These are phyloP conservation scores for Mesochorus sp. DNA, from an alignment of 2,888 invertebrate genomes.

Conservation along the genomic window DNA sequence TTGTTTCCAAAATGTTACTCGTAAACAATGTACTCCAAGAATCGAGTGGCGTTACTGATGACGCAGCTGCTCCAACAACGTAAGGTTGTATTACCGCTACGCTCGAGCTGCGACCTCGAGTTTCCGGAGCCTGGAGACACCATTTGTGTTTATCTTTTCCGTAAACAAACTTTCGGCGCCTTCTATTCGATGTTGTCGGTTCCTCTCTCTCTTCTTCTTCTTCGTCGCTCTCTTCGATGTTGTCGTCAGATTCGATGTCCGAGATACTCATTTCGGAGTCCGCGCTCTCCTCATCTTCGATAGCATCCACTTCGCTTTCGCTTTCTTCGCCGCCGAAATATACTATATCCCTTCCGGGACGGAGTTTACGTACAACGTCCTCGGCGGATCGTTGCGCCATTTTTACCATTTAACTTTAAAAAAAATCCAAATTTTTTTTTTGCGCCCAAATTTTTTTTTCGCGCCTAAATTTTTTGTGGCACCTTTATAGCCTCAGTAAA, in stretches of 20 bases:
- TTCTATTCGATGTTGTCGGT: background rate
- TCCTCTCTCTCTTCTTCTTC: background rate
- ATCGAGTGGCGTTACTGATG: conserved; percentile 1
- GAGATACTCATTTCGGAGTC: background rate
- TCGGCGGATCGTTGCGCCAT: no score
- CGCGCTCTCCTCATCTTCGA: background rate
- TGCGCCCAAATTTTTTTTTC: no score
- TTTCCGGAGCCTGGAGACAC: conserved; percentile 16
- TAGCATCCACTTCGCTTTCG: no score
- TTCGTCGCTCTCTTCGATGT: background rate
- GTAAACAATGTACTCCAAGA: conserved; percentile 16
- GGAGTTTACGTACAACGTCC: no score
- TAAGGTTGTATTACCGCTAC: conserved; percentile 5
- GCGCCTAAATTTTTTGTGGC: conserved; percentile 3
- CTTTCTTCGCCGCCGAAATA: no score
- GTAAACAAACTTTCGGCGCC: conserved; percentile 16
- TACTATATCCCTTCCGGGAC: no score
- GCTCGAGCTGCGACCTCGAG: conserved; percentile 17
- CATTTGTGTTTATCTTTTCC: conserved; percentile 18
- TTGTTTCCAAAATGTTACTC: background rate
- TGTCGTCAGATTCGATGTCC: background rate
- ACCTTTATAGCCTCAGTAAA: conserved; percentile 4
- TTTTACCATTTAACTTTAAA: background rate
- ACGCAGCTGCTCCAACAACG: background rate
- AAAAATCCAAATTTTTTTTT: background rate